phyloP scores from a whole-genome alignment of 2,113 vertebrate species.

The Lasiurus cinereus region DNA sequence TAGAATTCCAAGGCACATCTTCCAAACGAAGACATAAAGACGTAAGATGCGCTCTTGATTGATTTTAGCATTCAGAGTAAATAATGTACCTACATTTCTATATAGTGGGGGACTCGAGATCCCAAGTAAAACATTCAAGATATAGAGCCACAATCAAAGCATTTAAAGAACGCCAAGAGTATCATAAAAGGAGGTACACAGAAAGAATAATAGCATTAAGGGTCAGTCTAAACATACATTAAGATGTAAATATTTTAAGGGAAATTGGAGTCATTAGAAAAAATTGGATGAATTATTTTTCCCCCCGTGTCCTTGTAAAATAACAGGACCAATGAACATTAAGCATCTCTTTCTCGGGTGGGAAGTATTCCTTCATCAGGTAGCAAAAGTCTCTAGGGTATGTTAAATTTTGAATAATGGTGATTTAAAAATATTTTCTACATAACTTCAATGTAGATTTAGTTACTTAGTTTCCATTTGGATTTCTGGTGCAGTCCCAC shows the following conservation, averaged over 20 bases:
- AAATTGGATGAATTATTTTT: neutral
- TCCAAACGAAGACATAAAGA: constrained; percentile 36
- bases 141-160: constrained; percentile 87
- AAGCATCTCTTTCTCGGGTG: neutral
- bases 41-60: constrained; percentile 31
- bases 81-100: constrained; percentile 87
- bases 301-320: neutral
- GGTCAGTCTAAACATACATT: neutral
- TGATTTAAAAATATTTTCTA: neutral
- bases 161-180: constrained; percentile 83
- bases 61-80: constrained; percentile 77
- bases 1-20: neutral
- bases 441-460: neutral
- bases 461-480: neutral
- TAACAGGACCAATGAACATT: neutral
- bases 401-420: constrained; percentile 35
- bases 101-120: constrained; percentile 88
- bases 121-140: constrained; percentile 88
- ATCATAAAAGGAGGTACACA: constrained; percentile 77
- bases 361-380: neutral
- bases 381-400: constrained; percentile 41
- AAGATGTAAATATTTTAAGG: constrained; percentile 51
- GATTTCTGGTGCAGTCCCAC: neutral
- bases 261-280: neutral
- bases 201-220: neutral